These are phyloP conservation scores for Falco naumanni DNA, from an alignment of 2,797 vertebrate genomes.

Conservation along the genomic window DNA sequence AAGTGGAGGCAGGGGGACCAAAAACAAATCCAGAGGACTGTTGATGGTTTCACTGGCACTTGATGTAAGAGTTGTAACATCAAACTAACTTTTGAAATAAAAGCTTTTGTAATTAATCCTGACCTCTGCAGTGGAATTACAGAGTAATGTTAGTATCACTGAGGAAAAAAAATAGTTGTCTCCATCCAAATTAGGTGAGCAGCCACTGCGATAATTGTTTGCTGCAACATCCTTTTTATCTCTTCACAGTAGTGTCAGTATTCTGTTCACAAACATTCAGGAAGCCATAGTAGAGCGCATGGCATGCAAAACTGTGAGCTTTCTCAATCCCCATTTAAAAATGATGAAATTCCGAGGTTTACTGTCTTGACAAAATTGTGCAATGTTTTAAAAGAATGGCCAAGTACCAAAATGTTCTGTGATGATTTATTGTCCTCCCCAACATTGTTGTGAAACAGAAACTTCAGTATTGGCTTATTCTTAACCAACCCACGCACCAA, in stretches of 20 bases:
- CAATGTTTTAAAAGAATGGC: neutral
- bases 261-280: neutral
- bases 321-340: conserved; percentile 31
- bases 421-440: conserved; percentile 2
- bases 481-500: neutral
- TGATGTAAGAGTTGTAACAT: conserved; percentile 36
- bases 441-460: neutral
- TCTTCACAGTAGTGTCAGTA: conserved; percentile 15
- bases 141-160: neutral
- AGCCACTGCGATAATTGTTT: neutral
- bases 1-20: neutral
- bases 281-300: conserved; percentile 32
- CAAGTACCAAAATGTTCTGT: neutral
- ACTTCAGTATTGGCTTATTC: neutral
- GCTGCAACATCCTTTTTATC: conserved; percentile 54
- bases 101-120: conserved; percentile 14
- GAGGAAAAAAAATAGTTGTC: neutral
- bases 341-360: conserved; percentile 1
- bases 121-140: neutral
- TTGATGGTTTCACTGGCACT: conserved; percentile 52
- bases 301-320: conserved; percentile 22
- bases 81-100: conserved; percentile 12
- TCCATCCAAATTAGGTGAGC: conserved; percentile 9
- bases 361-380: conserved; percentile 32
- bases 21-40: conserved; percentile 14